Conservation (phyloP, 2,888 invertebrate genomes). For the Chromoteleia sp. region DNA sequence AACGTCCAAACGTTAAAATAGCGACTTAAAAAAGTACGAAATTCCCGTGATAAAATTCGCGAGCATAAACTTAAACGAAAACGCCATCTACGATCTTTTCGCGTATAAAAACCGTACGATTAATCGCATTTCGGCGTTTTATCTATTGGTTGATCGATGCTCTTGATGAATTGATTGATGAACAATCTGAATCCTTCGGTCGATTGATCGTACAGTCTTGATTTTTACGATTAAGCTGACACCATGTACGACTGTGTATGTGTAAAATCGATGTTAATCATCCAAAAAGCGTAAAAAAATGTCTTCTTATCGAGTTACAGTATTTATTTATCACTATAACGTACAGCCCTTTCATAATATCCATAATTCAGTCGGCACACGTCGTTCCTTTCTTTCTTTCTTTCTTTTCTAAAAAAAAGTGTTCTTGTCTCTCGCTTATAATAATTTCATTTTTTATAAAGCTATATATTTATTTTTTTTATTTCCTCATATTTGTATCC, state of each 20-base stretch:
- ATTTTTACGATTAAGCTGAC: slow-evolving; percentile 57
- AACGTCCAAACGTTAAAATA: slow-evolving; percentile 18
- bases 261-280: slow-evolving; percentile 65
- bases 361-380: slow-evolving; percentile 80
- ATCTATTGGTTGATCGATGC: slow-evolving; percentile 39
- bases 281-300: slow-evolving; percentile 62
- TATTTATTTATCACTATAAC: slow-evolving; percentile 83
- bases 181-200: slow-evolving; percentile 8
- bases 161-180: slow-evolving; percentile 50
- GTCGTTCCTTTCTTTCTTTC: slow-evolving; percentile 50
- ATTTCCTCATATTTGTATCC: slow-evolving; percentile 75
- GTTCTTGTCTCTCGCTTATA: slow-evolving; percentile 72
- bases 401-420: slow-evolving; percentile 59
- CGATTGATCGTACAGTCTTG: slow-evolving; percentile 43
- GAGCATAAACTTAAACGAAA: slow-evolving; percentile 13
- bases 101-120: slow-evolving; percentile 29
- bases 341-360: slow-evolving; percentile 82
- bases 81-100: slow-evolving; percentile 52
- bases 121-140: slow-evolving; percentile 20
- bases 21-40: background rate
- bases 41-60: slow-evolving; percentile 3
- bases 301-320: slow-evolving; percentile 78
- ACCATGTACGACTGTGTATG: slow-evolving; percentile 63
- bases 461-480: slow-evolving; percentile 79
- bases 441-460: slow-evolving; percentile 79